Conservation (phyloP, 2,113 vertebrate genomes). For the Pao palembangensis region DNA sequence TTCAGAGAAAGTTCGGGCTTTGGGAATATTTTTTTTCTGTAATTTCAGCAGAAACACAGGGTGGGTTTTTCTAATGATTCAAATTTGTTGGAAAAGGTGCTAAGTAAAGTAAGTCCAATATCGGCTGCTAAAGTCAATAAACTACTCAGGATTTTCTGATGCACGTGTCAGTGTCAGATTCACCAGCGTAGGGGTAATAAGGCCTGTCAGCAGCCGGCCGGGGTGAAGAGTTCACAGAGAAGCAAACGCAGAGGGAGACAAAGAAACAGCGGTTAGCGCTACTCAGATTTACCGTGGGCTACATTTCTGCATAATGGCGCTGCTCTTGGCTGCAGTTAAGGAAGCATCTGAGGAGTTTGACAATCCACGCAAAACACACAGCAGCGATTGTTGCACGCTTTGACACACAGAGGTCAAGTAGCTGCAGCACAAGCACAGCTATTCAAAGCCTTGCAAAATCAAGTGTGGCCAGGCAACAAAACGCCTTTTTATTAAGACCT, state of each 20-base stretch:
- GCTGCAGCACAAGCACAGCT: slow-evolving; percentile 55
- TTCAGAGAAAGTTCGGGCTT: no score
- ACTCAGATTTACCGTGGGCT: slow-evolving; percentile 17
- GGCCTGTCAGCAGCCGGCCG: slow-evolving; percentile 52
- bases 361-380: slow-evolving; percentile 36
- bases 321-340: slow-evolving; percentile 27
- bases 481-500: slow-evolving; percentile 44
- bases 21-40: no score
- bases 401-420: slow-evolving; percentile 46
- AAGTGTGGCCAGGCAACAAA: slow-evolving; percentile 53
- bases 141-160: neutral
- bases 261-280: slow-evolving; percentile 1
- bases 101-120: no score
- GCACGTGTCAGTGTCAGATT: neutral
- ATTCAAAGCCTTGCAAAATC: slow-evolving; percentile 58
- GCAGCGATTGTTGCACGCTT: slow-evolving; percentile 37
- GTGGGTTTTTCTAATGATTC: no score
- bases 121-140: no score
- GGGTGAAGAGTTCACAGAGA: slow-evolving; percentile 68
- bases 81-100: no score
- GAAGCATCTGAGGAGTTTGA: slow-evolving; percentile 36
- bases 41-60: no score
- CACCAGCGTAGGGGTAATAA: slow-evolving; percentile 51
- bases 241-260: slow-evolving; percentile 11
- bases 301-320: slow-evolving; percentile 19